Percentiles rank a stretch among this genome's conserved stretches.
Conservation (phyloP, 2,888 invertebrate species). For the Aproaerema taeniolella region DNA sequence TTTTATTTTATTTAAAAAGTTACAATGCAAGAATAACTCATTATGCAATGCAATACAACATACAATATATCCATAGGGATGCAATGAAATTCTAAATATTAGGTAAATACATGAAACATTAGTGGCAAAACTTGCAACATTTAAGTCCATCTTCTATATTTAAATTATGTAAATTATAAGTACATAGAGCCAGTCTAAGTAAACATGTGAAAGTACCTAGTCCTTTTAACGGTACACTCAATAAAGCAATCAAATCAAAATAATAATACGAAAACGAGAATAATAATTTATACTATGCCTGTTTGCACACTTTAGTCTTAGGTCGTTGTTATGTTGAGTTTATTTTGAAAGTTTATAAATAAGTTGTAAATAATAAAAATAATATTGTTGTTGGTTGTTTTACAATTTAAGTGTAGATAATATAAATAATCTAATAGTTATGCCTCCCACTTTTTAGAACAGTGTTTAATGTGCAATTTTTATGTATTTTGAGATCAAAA, state of each 20-base stretch:
- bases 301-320: slow-evolving; percentile 16
- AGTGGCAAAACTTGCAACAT: no score
- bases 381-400: slow-evolving; percentile 35
- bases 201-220: slow-evolving; percentile 2
- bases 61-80: no score
- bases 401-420: slow-evolving; percentile 18
- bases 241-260: no score
- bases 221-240: slow-evolving; percentile 1
- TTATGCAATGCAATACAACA: no score
- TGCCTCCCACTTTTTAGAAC: slow-evolving; percentile 31
- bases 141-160: background rate
- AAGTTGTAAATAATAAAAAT: slow-evolving; percentile 25
- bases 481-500: slow-evolving; percentile 30
- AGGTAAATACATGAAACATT: no score
- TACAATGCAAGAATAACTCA: no score
- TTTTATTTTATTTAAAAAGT: no score
- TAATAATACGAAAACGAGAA: background rate
- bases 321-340: slow-evolving; percentile 20
- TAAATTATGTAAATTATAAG: background rate
- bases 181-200: background rate
- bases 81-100: no score
- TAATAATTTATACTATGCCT: background rate
- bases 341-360: slow-evolving; percentile 20
- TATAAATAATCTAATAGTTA: slow-evolving; percentile 33
- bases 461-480: slow-evolving; percentile 69